phyloP scores from a whole-genome alignment of 1,140 invertebrate species.

The Centruroides sculpturatus region DNA sequence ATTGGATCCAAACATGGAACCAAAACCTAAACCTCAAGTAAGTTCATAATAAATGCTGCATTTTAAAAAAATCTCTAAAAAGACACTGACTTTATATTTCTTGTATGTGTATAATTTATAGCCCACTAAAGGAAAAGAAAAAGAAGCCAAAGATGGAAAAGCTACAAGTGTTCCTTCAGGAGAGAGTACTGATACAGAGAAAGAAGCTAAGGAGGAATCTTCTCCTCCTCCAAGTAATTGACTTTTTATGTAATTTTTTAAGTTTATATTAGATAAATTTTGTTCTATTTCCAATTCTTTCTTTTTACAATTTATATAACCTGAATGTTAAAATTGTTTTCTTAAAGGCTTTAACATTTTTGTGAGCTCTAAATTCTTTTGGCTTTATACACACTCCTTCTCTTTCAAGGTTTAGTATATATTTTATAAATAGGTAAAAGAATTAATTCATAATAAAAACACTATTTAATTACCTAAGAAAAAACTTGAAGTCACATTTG shows the following conservation, averaged over 20 bases:
- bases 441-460: no score
- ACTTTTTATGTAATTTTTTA: neutral
- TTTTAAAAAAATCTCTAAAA: neutral
- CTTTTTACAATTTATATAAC: no score
- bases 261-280: no score
- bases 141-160: slow-evolving; percentile 7
- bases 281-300: no score
- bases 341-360: no score
- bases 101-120: neutral
- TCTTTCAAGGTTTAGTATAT: no score
- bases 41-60: neutral
- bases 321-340: no score
- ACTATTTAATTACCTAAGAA: no score
- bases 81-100: neutral
- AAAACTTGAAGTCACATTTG: no score
- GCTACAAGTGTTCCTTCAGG: slow-evolving; percentile 1
- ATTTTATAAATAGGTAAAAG: no score
- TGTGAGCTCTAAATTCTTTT: no score
- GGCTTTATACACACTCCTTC: no score
- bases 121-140: neutral
- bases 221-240: slow-evolving; percentile 10
- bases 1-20: slow-evolving; percentile 55
- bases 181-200: slow-evolving; percentile 12
- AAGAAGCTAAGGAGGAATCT: slow-evolving; percentile 9
- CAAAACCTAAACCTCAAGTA: slow-evolving; percentile 19